Evolutionary conservation across 1,140 invertebrate species (phyloP), one percentile per base, ranked within the genome.

Genomic region (Pollicipes pollicipes): DNA sequence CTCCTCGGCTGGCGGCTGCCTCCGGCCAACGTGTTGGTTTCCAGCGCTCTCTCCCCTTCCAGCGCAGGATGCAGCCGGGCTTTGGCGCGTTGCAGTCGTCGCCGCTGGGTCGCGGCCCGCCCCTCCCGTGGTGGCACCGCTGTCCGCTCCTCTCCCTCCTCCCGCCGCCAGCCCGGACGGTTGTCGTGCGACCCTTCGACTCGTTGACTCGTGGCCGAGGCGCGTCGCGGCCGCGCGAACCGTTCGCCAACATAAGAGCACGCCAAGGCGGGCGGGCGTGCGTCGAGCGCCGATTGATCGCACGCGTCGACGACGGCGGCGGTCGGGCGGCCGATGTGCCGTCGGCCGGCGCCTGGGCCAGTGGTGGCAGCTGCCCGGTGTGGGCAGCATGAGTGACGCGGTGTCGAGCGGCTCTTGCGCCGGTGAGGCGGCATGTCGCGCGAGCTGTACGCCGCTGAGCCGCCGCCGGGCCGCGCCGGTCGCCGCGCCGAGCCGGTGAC

Each of bases 381-480:
- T 21, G 13, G 45, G 45, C 45, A 58, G 45, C 17, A 58, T 58
- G 45, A 58, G 45, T 21, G 45, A 10, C 6, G 45, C 45, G 45
- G 45, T 21, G 45, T 21, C 45, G 45, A 58, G 13, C 6, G 45
- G 13, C 13, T 58, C 45, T 58, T 3, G 10, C 17, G 10, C n/a
- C n/a, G n/a, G n/a, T n/a, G n/a, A n/a, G 74, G 70, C 71, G 73
- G 68, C 63, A 74, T 88, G 87, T 88, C 87, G 78, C 84, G 87
- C 74, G 87, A 88, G 81, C 85, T 85, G 79, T 88, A 88, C 82
- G 84, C 84, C 72, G n/a, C n/a, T 21, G 45, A 58, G 45, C 45
- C 45, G 45, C 45, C 45, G 45, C 10, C 45, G 10, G 45, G 45
- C 10, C 45, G 45, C 45, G 45, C 17, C 45, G 6, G 13, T 13